Evolutionary conservation across 2,888 invertebrate species (phyloP), one percentile per base, ranked within the genome.

Genomic region (Cephus rjabovi): DNA sequence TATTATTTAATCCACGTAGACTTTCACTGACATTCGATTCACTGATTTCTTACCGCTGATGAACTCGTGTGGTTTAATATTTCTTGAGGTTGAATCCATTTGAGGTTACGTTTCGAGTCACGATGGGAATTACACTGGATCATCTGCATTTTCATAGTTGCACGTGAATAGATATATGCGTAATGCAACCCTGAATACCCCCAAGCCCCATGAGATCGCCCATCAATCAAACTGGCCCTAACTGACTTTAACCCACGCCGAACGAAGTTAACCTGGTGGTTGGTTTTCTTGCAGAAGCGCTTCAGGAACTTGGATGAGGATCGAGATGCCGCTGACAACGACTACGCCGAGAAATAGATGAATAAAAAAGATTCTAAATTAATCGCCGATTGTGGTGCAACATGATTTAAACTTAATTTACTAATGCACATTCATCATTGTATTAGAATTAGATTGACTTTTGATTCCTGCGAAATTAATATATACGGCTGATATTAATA

Each of bases 251-350:
- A 56, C 56, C 23, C 56, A 56, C 23, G 56, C 56, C 56, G 56
- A 56, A 56, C 9, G 2, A 56, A 9, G 56, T 56, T 56, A 56
- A 56, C 56, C 56, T 56, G 56, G 56, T 56, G 56, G 56, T 87
- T 86, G 88, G 87, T 87, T 82, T 84, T 87, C 86, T 93, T 93
- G 83, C 93, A 93, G 93, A 93, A 93, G 91, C 92, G 93, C 90
- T 91, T 92, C 92, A 91, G 85, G 87, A 90, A 89, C 83, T 81
- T 83, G 77, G 88, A 89, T 75, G 87, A 84, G 78, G 88, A 88
- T 69, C 80, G 75, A 77, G 83, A 84, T 79, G 83, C 83, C 76
- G 77, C 80, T 77, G 87, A 87, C 86, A 89, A 88, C 85, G 87
- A 86, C 81, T 86, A 86, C 87, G 83, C 83, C 84, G 88, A 88